phyloP scores from a whole-genome alignment of 2,888 invertebrate genomes.

The Nysson spinosus region DNA sequence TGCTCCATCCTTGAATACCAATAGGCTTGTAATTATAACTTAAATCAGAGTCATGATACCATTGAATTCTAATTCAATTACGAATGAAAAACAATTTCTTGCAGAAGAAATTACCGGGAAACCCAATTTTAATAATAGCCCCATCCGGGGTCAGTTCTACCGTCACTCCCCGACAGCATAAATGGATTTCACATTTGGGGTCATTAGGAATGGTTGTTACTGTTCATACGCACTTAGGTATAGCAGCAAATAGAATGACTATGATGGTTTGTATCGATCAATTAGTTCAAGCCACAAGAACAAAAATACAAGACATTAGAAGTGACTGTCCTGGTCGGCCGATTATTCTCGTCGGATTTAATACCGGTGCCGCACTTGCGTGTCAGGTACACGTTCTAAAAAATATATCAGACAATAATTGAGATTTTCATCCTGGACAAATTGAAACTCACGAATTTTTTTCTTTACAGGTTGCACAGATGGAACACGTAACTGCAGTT shows the following conservation, averaged over 20 bases:
- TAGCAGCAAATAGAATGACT: constrained; percentile 75
- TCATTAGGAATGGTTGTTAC: constrained; percentile 84
- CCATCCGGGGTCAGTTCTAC: constrained; percentile 79
- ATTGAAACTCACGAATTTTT: too few species aligned
- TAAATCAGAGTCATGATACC: constrained; percentile 7
- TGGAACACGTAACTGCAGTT: constrained; percentile 85
- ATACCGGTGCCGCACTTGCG: constrained; percentile 86
- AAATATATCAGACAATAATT: not conserved
- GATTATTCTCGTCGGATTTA: constrained; percentile 87
- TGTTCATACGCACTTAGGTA: constrained; percentile 79
- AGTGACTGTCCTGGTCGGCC: constrained; percentile 83
- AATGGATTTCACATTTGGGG: constrained; percentile 85
- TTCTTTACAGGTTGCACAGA: constrained; percentile 81
- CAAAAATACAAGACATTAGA: constrained; percentile 85
- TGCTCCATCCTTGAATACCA: constrained; percentile 79
- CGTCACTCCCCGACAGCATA: constrained; percentile 81
- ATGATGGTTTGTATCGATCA: constrained; percentile 81
- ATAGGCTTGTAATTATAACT: constrained; percentile 80
- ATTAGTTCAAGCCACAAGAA: constrained; percentile 82
- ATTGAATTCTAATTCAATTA: not conserved
- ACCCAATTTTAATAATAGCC: constrained; percentile 83
- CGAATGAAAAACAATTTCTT: constrained; percentile 33
- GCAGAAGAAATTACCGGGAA: constrained; percentile 83
- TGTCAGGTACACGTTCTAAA: constrained; percentile 83
- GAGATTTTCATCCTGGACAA: not conserved